Percentiles rank a stretch among this genome's conserved stretches.
Conservation (phyloP, 2,888 invertebrate genomes). For the Gnatocerus cornutus region DNA sequence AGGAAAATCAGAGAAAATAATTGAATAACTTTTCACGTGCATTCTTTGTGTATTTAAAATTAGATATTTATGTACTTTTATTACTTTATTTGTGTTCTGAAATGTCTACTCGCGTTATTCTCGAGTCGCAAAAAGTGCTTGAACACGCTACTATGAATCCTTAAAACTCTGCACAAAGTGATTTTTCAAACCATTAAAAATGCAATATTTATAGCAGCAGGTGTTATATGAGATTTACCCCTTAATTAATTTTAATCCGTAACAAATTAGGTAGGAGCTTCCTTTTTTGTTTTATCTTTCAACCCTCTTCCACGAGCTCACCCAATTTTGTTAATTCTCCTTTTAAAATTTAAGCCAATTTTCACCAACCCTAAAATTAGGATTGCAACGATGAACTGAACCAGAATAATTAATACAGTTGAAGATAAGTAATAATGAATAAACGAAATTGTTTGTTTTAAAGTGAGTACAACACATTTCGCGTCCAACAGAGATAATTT, state of each 20-base stretch:
- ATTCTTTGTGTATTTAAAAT: no score
- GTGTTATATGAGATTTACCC: constrained; percentile 20
- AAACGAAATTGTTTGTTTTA: no score
- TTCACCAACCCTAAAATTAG: not conserved
- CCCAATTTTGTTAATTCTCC: constrained; percentile 3
- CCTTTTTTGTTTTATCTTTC: not conserved
- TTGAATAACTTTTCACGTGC: no score
- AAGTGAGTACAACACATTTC: no score
- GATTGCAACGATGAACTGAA: not conserved
- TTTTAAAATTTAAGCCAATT: constrained; percentile 8
- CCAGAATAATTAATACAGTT: not conserved
- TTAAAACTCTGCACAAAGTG: not conserved
- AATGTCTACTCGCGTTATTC: no score
- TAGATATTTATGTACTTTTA: no score
- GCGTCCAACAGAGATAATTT: no score
- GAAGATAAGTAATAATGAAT: not conserved
- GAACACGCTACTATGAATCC: no score
- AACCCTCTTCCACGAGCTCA: not conserved
- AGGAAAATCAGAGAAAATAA: no score
- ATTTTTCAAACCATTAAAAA: not conserved
- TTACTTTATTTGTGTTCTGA: no score
- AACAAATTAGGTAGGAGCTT: constrained; percentile 6
- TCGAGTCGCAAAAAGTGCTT: no score
- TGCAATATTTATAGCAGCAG: not conserved
- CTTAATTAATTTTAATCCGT: constrained; percentile 29